phyloP scores from a whole-genome alignment of 2,888 invertebrate genomes.

The Patella depressa region DNA sequence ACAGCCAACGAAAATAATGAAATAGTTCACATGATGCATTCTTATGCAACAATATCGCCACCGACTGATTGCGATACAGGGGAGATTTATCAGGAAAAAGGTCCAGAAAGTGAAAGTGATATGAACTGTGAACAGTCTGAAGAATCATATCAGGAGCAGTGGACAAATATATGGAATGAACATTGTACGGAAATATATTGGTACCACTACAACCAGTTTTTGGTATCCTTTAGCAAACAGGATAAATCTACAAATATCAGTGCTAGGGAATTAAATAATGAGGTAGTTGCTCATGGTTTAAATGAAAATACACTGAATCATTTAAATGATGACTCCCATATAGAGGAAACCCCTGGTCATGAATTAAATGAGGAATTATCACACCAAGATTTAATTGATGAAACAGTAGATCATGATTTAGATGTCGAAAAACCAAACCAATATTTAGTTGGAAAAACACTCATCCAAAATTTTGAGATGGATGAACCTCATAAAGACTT shows the following conservation, averaged over 20 bases:
- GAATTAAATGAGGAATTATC: too few relatives aligned
- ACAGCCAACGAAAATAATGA: slow-evolving; percentile 43
- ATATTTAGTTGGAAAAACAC: too few relatives aligned
- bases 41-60: slow-evolving; percentile 34
- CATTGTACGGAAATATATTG: slow-evolving; percentile 62
- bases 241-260: too few relatives aligned
- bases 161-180: slow-evolving; percentile 64
- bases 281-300: too few relatives aligned
- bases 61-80: neutral
- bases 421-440: slow-evolving; percentile 19
- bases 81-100: slow-evolving; percentile 17
- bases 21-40: slow-evolving; percentile 56
- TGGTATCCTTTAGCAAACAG: slow-evolving; percentile 18
- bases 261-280: too few relatives aligned
- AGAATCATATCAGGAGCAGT: slow-evolving; percentile 43
- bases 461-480: too few relatives aligned
- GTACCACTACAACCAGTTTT: slow-evolving; percentile 59
- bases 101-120: slow-evolving; percentile 15
- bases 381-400: too few relatives aligned
- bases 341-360: neutral
- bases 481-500: too few relatives aligned
- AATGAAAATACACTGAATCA: too few relatives aligned
- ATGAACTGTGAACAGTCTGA: slow-evolving; percentile 7
- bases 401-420: slow-evolving; percentile 12
- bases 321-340: neutral